Evolutionary conservation across 2,888 invertebrate species (phyloP).

Genomic region (Anthrax anthrax): DNA sequence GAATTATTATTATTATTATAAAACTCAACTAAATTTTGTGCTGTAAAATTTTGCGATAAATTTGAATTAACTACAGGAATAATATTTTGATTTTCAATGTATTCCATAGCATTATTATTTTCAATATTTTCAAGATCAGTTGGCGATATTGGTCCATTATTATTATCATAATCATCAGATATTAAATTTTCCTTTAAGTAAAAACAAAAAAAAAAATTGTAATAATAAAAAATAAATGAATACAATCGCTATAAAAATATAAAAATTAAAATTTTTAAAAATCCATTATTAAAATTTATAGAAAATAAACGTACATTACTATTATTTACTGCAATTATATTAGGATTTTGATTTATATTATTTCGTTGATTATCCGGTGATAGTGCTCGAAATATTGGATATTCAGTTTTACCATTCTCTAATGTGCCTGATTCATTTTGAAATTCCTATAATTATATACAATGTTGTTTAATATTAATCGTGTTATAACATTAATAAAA

Average conservation of each 20-base stretch:
- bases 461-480: too few species aligned
- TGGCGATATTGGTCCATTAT: constrained; percentile 41
- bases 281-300: neutral
- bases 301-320: constrained; percentile 8
- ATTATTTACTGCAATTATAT: constrained; percentile 7
- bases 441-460: constrained; percentile 14
- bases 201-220: neutral
- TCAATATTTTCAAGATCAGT: constrained; percentile 44
- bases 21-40: too few species aligned
- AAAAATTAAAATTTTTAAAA: neutral
- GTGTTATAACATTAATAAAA: too few species aligned
- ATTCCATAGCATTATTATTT: constrained; percentile 40
- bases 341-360: neutral
- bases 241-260: neutral
- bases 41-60: neutral
- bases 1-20: too few species aligned
- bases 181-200: constrained; percentile 11
- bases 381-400: constrained; percentile 16
- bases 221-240: neutral
- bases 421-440: constrained; percentile 14
- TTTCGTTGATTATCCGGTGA: constrained; percentile 12
- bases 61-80: constrained; percentile 8
- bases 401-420: constrained; percentile 13
- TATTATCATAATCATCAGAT: constrained; percentile 32
- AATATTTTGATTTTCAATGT: constrained; percentile 26